Percentiles rank a stretch among this genome's conserved stretches.
Evolutionary conservation across 1,140 invertebrate genomes (phyloP).

Genomic region (Paraescarpia echinospica): DNA sequence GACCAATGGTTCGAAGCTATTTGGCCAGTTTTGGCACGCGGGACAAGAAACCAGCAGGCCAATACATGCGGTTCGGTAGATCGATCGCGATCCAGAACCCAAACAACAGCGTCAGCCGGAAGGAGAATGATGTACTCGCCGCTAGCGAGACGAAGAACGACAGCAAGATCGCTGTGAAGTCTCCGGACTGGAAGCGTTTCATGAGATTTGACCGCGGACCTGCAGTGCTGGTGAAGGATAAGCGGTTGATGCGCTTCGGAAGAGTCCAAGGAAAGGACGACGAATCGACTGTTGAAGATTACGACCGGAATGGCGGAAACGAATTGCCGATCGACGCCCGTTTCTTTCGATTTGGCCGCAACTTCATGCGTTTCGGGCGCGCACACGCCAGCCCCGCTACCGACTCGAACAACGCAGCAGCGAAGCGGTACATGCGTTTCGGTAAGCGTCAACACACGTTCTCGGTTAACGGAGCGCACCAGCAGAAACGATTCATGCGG

Average conservation of each 20-base stretch:
- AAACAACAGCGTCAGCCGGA: not conserved
- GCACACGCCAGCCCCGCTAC: not conserved
- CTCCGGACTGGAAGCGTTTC: not conserved
- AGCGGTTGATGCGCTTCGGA: not conserved
- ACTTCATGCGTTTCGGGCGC: conserved; percentile 3
- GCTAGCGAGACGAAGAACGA: not conserved
- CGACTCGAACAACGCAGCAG: not conserved
- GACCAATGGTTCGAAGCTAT: not conserved
- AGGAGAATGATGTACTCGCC: not conserved
- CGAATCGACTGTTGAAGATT: not conserved
- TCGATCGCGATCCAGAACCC: not conserved
- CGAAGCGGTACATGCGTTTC: not conserved
- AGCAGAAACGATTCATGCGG: not conserved
- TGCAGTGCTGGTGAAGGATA: not conserved
- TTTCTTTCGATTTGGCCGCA: not conserved
- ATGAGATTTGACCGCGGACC: not conserved
- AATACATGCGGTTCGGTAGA: not conserved
- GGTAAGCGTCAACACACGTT: not conserved
- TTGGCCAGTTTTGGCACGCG: not conserved
- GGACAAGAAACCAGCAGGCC: not conserved
- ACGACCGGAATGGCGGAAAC: not conserved
- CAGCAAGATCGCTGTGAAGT: not conserved
- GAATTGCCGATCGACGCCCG: not conserved
- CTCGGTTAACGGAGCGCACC: not conserved
- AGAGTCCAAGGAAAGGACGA: not conserved